Base-by-base conservation (phyloP, 1,140 invertebrate species). In the Pogonus chalceus region DNA sequence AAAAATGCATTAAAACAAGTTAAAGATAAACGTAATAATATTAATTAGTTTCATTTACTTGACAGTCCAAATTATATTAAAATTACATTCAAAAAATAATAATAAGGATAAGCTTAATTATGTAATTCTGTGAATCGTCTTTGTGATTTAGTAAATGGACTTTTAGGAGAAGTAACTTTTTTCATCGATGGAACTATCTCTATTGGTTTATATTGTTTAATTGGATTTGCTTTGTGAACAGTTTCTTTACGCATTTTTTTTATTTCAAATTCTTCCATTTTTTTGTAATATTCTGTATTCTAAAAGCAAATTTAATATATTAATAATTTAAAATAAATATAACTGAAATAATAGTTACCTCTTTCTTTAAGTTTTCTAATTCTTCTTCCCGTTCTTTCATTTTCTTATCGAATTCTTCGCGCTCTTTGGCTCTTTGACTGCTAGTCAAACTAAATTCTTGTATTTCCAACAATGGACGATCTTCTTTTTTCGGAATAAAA, bases 381-480 rank as follows among this genome's bases (percentile, higher is more conserved):
- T 73, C 66, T 50, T 67, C 60, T 26, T 72, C 69, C 53, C 72
- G 73, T 46, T 65, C 62, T 54, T 69, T 70, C 35, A 67, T 52
- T 46, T 54, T 52, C 7, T 59, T 12, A 12, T 79, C 74, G 63
- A 69, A 78, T 20, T 71, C 64, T 48, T 71, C 65, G 22, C 78
- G 59, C 37, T 75, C 65, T 43, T 64, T 57, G 7, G 71, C 69
- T 35, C 78, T 57, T 12, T 62, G 55, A 23, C 78, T 76, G 2
- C 76, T 76, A 56, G 71, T 69, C 12, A 80, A 65, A 12, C 66
- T 58, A 58, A 79, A 68, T 10, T 71, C 67, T 23, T 61, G 59
- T 2, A 73, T 52, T 57, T 61, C 57, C 1, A 56, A 39, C 0
- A 56, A 24, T 9, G 57, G 58, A n/a, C 55, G 58, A 12, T 57